Base-by-base conservation (phyloP, 1,140 invertebrate genomes). In the Drosophila seguyi region DNA sequence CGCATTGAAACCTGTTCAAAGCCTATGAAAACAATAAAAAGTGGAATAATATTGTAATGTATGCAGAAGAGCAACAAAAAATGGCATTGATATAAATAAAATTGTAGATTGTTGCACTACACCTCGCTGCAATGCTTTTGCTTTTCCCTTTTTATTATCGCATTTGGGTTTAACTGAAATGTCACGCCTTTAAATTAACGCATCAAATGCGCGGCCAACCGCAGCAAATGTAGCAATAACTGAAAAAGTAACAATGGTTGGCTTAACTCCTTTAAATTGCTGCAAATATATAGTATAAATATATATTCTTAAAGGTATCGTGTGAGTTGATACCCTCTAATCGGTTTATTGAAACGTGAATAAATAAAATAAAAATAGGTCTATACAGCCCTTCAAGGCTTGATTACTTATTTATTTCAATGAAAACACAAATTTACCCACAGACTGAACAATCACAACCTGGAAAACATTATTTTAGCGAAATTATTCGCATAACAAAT, bases 171-270 rank as follows among this genome's bases (percentile, higher is more conserved):
- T 75, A 83, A 84, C 75, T 75, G 81, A 79, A 84, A 84, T 84
- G 81, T 85, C 78, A 81, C 61, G 74, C 63, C 67, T 69, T 84
- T 84, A 85, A 85, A 85, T 81, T 58, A 85, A 69, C 79, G 82
- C 63, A 69, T 50, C 66, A 85, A 84, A 80, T 77, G 44, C 60
- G 81, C 74, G 77, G 67, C 62, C n/a, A 66, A 81, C 81, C 81
- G 77, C 81, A 85, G 67, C 59, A 77, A 84, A 68, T 81, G 59
- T 36, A 75, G 42, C 38, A 76, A 42, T 31, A 63, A 55, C n/a
- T 48, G 8, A 57, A 42, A 42, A 38, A 59, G 38, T 27, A 56
- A 48, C 45, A 62, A 59, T 47, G 34, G 11, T 53, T 31, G 66
- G 34, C 41, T 71, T 72, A 71, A 48, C 29, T 41, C 34, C 20